phyloP scores from a whole-genome alignment of 2,888 invertebrate species.

The Cheilosia scutellata region DNA sequence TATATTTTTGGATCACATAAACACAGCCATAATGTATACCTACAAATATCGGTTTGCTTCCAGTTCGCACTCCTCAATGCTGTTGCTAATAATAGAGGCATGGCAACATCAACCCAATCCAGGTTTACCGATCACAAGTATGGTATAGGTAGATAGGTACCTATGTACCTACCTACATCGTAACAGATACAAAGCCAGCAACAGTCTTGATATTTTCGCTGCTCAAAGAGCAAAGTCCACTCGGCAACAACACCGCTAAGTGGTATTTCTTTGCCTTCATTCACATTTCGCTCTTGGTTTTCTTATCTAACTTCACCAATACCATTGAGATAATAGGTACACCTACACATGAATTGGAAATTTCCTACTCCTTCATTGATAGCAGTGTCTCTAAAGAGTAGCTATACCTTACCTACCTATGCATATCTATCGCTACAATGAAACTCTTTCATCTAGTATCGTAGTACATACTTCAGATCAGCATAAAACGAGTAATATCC shows the following conservation, averaged over 20 bases:
- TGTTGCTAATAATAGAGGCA: not conserved
- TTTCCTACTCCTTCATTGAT: constrained; percentile 16
- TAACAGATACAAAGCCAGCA: constrained; percentile 2
- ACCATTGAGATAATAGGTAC: constrained; percentile 2
- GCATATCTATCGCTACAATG: not conserved
- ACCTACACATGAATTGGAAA: not conserved
- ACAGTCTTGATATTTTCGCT: constrained; percentile 19
- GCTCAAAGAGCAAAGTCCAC: constrained; percentile 56
- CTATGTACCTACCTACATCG: no score
- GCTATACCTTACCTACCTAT: no score
- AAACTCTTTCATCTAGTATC: not conserved
- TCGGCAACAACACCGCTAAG: not conserved
- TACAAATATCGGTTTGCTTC: no score
- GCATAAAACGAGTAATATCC: constrained; percentile 4
- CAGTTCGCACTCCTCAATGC: not conserved
- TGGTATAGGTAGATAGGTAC: no score
- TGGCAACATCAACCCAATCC: constrained; percentile 7
- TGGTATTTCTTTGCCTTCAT: not conserved
- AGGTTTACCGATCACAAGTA: constrained; percentile 32
- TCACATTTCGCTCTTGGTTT: constrained; percentile 9
- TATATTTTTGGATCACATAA: no score
- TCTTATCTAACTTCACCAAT: constrained; percentile 43
- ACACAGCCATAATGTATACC: not conserved
- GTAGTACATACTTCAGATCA: not conserved
- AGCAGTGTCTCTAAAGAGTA: not conserved